Evolutionary conservation across 2,888 invertebrate species (phyloP), one percentile per base, ranked within the genome.

Genomic region (Phytoseiulus persimilis): DNA sequence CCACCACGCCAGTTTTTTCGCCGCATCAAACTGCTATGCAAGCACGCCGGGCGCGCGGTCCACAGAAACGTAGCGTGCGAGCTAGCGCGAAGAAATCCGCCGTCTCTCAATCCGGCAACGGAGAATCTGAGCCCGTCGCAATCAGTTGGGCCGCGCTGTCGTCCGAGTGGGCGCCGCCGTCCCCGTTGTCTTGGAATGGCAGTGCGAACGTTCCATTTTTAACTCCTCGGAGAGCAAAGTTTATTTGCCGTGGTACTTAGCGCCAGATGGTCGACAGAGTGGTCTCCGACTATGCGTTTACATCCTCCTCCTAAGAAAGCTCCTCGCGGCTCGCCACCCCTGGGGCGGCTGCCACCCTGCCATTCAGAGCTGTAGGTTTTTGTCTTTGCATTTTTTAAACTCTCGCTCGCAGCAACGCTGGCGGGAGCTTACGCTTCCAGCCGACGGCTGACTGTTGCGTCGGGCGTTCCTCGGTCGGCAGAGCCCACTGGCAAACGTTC

Each of bases 241-340:
- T 65, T 65, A 65, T 65, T 65, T 65, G 65, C 65, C 65, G 65
- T 65, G 65, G 65, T 65, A 65, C 65, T 65, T 65, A 65, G 65
- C 65, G 65, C 65, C 65, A 65, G 65, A 65, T 65, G 65, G 65
- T 65, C 65, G 65, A 28, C 65, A 18, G 65, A 65, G 65, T 65
- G 65, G 65, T 65, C 65, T 65, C 65, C 65, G 65, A 65, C 65
- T 65, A 65, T 65, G 65, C 65, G 65, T 65, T 65, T 65, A 65
- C 65, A 65, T 65, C 65, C 65, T 65, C 65, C 65, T 65, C 65
- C 65, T 65, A 65, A 65, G 65, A 65, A 65, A 65, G 65, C 65
- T 65, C 65, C 65, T 65, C 65, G 18, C 65, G 14, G 65, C 23
- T 23, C 23, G 23, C 65, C 18, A 46, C 9, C 46, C 46, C 6